Evolutionary conservation across 2,113 vertebrate species (phyloP).

Genomic region (Hassar affinis): DNA sequence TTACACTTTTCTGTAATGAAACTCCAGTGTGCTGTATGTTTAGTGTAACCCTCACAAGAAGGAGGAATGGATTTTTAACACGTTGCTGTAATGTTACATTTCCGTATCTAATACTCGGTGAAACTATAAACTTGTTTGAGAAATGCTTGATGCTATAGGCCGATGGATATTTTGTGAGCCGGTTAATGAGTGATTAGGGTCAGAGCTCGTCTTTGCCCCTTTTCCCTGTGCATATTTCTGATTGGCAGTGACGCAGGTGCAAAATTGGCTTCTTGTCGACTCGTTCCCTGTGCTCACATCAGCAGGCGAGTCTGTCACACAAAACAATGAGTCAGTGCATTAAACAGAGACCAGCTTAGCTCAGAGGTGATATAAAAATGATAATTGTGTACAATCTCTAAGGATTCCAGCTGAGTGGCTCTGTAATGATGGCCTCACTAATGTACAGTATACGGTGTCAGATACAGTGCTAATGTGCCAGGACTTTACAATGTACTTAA

Average conservation of each 20-base stretch:
- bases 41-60: neutral
- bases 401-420: conserved; percentile 20
- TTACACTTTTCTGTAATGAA: neutral
- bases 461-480: neutral
- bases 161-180: neutral
- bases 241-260: conserved; percentile 20
- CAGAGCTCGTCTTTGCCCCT: conserved; percentile 5
- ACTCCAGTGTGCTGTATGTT: neutral
- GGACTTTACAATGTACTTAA: neutral
- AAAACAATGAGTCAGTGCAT: conserved; percentile 39
- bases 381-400: conserved; percentile 32
- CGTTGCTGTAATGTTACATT: neutral
- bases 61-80: neutral
- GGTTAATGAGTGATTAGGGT: conserved; percentile 37
- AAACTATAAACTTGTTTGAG: neutral
- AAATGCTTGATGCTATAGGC: neutral
- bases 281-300: conserved; percentile 27
- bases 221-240: neutral
- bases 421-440: conserved; percentile 28
- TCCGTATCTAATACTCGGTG: neutral
- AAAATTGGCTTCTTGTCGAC: conserved; percentile 19
- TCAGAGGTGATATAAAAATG: conserved; percentile 42
- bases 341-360: conserved; percentile 32
- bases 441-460: conserved; percentile 22
- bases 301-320: conserved; percentile 20